Evolutionary conservation across 2,797 vertebrate genomes (phyloP).

Genomic region (Buceros bicornis): DNA sequence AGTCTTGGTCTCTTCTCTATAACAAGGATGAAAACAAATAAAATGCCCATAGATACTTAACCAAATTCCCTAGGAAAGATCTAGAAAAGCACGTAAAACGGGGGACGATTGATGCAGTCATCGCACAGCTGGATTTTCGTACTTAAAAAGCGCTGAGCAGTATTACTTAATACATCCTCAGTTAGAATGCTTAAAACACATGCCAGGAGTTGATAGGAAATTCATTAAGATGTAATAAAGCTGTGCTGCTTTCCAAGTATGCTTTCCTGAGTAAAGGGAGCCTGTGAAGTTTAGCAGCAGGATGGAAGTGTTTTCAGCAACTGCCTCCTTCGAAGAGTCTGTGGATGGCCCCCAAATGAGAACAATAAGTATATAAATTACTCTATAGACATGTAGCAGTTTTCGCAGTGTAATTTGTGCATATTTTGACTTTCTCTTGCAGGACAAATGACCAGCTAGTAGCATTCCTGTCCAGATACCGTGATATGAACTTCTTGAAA

Average conservation of each 20-base stretch:
- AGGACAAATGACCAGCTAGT: slow-evolving; percentile 98
- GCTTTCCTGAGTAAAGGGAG: background rate
- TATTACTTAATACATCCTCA: background rate
- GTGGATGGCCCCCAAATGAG: background rate
- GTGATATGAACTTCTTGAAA: slow-evolving; percentile 98
- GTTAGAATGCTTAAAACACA: background rate
- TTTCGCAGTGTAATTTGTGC: background rate
- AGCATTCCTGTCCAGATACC: slow-evolving; percentile 94
- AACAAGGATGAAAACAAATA: background rate
- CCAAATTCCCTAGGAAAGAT: background rate
- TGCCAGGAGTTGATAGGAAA: background rate
- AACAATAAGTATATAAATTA: background rate
- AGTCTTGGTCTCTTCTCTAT: background rate
- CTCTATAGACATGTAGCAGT: background rate
- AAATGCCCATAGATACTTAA: slow-evolving; percentile 1
- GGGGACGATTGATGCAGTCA: background rate
- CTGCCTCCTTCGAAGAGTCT: background rate
- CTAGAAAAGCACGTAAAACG: background rate
- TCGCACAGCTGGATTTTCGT: background rate
- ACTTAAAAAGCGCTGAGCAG: background rate
- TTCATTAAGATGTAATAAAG: background rate
- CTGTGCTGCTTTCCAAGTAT: background rate
- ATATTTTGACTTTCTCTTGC: slow-evolving; percentile 54
- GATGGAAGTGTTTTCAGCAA: background rate
- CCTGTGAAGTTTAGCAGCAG: background rate